Base-by-base conservation (phyloP, 2,888 invertebrate species). In the Sarcophaga rosellei region DNA sequence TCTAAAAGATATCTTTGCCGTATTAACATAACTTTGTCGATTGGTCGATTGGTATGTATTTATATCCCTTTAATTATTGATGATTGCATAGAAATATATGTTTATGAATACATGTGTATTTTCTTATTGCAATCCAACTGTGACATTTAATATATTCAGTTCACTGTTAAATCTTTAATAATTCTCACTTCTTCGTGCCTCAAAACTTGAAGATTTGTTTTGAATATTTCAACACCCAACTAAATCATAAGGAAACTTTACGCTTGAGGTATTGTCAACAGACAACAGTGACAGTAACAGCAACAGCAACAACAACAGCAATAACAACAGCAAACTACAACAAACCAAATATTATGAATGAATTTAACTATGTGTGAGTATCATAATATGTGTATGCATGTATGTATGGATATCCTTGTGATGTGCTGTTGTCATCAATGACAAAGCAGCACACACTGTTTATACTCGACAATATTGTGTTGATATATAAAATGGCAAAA, bases 191-290 rank as follows among this genome's bases (percentile, higher is more conserved):
- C 25, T 44, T 70, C 59, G 65, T 78, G 73, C 63, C 63, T 78
- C 81, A 68, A 35, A 74, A 73, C 61, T 83, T 80, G 53, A 81
- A 76, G 66, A 80, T 77, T 83, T 74, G 61, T 77, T 84, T 78
- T 78, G 69, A 84, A 84, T 81, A 84, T 84, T 81, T 81, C 84
- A 84, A 78, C 77, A 79, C 81, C 47, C 69, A 78, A 78, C 65
- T 78, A 74, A 70, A 75, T 81, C 61, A 81, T 78, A 78, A 61
- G 63, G 47, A 85, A 81, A 74, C 69, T 85, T 85, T 81, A 65
- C 57, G 69, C 69, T 70, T 81, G 78, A 81, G 69, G 61, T 59
- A 61, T 66, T 78, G 77, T 77, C 59, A 59, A 66, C 59, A 77
- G 44, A 63, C 20, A 68, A 63, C 66, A 35, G 35, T 35, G 35